Percentiles rank a stretch among this genome's conserved stretches.
These are phyloP conservation scores for Ophioninae sp. DNA, from an alignment of 2,888 invertebrate species.

Conservation along the genomic window DNA sequence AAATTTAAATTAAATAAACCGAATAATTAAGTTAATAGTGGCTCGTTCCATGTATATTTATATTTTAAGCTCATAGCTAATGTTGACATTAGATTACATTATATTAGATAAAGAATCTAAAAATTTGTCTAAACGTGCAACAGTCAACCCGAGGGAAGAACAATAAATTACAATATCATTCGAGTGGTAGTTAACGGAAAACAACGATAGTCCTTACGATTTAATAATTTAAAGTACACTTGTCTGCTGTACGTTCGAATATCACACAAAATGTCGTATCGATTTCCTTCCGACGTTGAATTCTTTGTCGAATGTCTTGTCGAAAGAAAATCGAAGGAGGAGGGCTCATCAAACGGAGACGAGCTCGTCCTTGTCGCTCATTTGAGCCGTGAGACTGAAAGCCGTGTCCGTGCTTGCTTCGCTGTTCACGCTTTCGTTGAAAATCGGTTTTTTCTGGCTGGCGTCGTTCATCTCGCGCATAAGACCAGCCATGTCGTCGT, in stretches of 20 bases:
- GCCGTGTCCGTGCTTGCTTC: slow-evolving; percentile 80
- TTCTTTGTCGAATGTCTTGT: no score
- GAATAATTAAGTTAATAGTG: neutral
- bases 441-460: slow-evolving; percentile 72
- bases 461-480: slow-evolving; percentile 80
- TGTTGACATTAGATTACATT: neutral
- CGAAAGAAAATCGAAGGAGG: neutral
- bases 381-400: slow-evolving; percentile 78
- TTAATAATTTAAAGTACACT: slow-evolving; percentile 40
- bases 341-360: slow-evolving; percentile 64
- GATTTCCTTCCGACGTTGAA: neutral
- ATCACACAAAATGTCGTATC: slow-evolving; percentile 23
- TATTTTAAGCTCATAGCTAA: slow-evolving; percentile 12
- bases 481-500: slow-evolving; percentile 79
- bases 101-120: slow-evolving; percentile 7
- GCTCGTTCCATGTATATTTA: neutral
- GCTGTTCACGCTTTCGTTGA: slow-evolving; percentile 78
- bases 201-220: slow-evolving; percentile 2
- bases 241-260: slow-evolving; percentile 22
- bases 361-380: slow-evolving; percentile 78
- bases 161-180: neutral
- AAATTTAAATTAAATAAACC: no score
- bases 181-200: neutral
- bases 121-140: slow-evolving; percentile 12
- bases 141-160: neutral